Conservation (phyloP, 2,797 vertebrate species). For the Sebastes matsubarae region DNA sequence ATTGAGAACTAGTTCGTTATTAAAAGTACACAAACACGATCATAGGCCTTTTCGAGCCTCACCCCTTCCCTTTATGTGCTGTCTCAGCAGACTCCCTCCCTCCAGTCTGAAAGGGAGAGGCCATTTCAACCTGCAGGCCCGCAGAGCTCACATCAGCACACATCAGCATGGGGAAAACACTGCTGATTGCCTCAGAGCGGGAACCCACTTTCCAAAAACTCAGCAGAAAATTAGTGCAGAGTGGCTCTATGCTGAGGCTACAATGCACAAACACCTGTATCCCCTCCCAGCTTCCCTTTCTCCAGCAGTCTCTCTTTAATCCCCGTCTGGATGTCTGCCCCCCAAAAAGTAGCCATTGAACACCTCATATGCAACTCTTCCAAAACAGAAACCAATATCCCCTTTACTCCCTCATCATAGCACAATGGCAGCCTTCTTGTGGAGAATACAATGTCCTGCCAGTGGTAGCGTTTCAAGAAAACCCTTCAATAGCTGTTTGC, state of each 20-base stretch:
- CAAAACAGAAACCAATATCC: constrained; percentile 45
- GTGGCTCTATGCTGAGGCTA: constrained; percentile 33
- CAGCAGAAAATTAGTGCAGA: constrained; percentile 70
- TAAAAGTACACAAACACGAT: constrained; percentile 12
- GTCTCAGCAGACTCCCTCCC: constrained; percentile 48
- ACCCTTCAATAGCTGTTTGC: constrained; percentile 49
- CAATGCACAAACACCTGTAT: constrained; percentile 64
- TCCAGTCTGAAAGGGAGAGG: constrained; percentile 30
- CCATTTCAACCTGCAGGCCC: constrained; percentile 44
- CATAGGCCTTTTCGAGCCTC: background rate
- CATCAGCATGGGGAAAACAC: constrained; percentile 52
- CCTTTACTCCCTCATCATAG: constrained; percentile 42
- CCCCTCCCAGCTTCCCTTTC: constrained; percentile 5
- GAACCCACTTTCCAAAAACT: constrained; percentile 70
- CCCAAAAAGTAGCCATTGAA: constrained; percentile 34
- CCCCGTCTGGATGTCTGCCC: constrained; percentile 28
- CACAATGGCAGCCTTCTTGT: constrained; percentile 50
- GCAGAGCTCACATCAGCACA: constrained; percentile 56
- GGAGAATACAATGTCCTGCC: constrained; percentile 59
- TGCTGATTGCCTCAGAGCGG: constrained; percentile 52
- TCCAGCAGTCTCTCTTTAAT: constrained; percentile 7
- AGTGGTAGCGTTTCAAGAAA: constrained; percentile 50
- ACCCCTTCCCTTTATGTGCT: constrained; percentile 17
- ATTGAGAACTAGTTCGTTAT: background rate
- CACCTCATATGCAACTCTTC: constrained; percentile 48